Evolutionary conservation across 2,113 vertebrate genomes (phyloP).

Genomic region (Nyctereutes procyonoides): DNA sequence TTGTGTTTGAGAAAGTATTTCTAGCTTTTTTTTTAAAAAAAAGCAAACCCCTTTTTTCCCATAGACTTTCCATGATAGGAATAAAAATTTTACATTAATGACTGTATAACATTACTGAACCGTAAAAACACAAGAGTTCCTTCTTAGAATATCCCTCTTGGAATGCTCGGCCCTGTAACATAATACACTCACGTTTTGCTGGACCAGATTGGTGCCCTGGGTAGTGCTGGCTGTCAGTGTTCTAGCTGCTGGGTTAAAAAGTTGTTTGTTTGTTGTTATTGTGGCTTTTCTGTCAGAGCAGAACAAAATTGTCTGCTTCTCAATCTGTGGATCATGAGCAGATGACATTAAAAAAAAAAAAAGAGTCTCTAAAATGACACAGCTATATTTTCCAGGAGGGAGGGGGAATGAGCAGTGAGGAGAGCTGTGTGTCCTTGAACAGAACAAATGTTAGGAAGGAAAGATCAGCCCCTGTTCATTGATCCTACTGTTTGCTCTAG

Average conservation of each 20-base stretch:
- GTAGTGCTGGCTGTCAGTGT: not conserved
- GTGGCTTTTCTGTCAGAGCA: conserved; percentile 19
- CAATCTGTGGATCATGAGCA: not conserved
- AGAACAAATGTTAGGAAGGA: not conserved
- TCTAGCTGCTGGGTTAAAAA: not conserved
- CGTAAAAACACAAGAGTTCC: not conserved
- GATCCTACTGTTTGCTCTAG: not conserved
- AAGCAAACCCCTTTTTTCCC: not conserved
- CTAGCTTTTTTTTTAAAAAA: not conserved
- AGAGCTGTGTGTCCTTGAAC: conserved; percentile 48
- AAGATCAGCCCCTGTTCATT: not conserved
- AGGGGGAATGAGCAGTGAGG: not conserved
- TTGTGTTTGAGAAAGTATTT: conserved; percentile 17
- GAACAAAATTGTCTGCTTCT: conserved; percentile 38
- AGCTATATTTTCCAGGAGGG: conserved; percentile 60
- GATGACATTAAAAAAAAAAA: conserved; percentile 7
- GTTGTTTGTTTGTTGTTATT: not conserved
- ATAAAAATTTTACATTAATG: conserved; percentile 42
- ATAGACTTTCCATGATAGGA: not conserved
- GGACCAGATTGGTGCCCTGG: not conserved
- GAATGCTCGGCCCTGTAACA: not conserved
- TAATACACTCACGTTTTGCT: not conserved
- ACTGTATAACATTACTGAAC: conserved; percentile 10
- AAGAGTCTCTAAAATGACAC: conserved; percentile 62
- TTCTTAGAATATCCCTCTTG: conserved; percentile 40